Percentiles rank a stretch among this genome's conserved stretches.
These are phyloP conservation scores for Cephus runcator DNA, from an alignment of 2,888 invertebrate genomes.

Conservation along the genomic window DNA sequence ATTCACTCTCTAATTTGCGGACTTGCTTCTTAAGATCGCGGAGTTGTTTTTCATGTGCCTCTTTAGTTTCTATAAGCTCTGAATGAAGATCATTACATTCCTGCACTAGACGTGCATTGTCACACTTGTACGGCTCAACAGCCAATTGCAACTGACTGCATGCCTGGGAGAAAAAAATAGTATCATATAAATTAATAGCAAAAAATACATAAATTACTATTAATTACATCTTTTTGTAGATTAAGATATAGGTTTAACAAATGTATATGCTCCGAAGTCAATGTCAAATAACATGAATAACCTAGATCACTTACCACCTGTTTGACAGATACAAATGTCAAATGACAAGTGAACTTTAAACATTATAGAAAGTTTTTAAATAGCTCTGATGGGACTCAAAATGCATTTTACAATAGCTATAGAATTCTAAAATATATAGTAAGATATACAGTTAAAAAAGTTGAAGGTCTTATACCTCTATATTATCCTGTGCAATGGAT, in stretches of 20 bases:
- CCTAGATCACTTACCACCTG: conserved; percentile 3
- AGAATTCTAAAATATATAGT: conserved; percentile 5
- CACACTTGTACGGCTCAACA: conserved; percentile 83
- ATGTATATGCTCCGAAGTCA: not conserved
- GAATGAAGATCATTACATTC: conserved; percentile 81
- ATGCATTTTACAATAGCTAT: not conserved
- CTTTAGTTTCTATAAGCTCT: conserved; percentile 74
- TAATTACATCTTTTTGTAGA: not conserved
- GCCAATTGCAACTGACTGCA: conserved; percentile 75
- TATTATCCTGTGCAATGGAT: conserved; percentile 76
- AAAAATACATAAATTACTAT: not conserved
- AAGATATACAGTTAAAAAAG: conserved; percentile 15
- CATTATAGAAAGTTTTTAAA: not conserved
- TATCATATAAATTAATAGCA: not conserved
- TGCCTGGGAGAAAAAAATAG: conserved; percentile 66
- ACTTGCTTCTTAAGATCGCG: conserved; percentile 68
- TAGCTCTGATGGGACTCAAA: not conserved
- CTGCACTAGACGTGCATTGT: conserved; percentile 79
- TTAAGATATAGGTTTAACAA: not conserved
- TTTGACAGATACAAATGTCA: not conserved
- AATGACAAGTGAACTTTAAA: not conserved
- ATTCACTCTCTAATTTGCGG: conserved; percentile 69
- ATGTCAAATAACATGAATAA: not conserved
- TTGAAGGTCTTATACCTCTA: conserved; percentile 67
- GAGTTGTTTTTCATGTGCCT: conserved; percentile 71